Evolutionary conservation across 2,113 vertebrate species (phyloP), one percentile per base, ranked within the genome.

Genomic region (Corythornis madagascariensis): DNA sequence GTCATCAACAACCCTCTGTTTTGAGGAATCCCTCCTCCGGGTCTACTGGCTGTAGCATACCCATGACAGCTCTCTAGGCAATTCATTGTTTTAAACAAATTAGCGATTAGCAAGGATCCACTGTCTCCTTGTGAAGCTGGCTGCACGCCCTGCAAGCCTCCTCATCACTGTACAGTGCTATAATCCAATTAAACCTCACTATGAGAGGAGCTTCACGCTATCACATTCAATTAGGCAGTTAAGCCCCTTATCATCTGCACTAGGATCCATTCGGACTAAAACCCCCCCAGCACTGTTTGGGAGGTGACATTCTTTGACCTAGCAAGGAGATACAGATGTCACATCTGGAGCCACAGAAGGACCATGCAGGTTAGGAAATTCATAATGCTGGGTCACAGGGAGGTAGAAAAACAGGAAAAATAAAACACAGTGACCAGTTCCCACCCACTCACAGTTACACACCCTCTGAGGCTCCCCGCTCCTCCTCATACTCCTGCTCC

Each of bases 141-240:
- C 92, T 88, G 71, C 67, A 22, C 11, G 89, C 94, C 96, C 89
- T 67, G 79, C 79, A 63, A 95, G 91, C 65, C 91, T 91, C 64
- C 91, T 20, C 94, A 72, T 64, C 65, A 38, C 89, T 65, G 89
- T 81, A 77, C 85, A 94, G 83, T 57, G 77, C 89, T 64, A 83
- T 96, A 96, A 96, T 96, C 91, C 95, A 94, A 96, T 96, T 96
- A 96, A 96, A 94, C 43, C 79, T 93, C 95, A 69, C 92, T 90
- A 78, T 6, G 57, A 94, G 95, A 88, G 85, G 18, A 94, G 95
- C 95, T 94, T 92, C 94, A 92, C 3, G 2, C 94, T 95, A 94
- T 92, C 95, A 89, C 87, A 89, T 93, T 92, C 95, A 92, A 91
- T 96, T 96, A 95, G 75, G 38, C 92, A 29, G 53, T 60, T 93